Percentiles rank a stretch among this genome's conserved stretches.
These are phyloP conservation scores for Anser brachyrhynchus DNA, from an alignment of 2,113 vertebrate genomes.

Conservation along the genomic window DNA sequence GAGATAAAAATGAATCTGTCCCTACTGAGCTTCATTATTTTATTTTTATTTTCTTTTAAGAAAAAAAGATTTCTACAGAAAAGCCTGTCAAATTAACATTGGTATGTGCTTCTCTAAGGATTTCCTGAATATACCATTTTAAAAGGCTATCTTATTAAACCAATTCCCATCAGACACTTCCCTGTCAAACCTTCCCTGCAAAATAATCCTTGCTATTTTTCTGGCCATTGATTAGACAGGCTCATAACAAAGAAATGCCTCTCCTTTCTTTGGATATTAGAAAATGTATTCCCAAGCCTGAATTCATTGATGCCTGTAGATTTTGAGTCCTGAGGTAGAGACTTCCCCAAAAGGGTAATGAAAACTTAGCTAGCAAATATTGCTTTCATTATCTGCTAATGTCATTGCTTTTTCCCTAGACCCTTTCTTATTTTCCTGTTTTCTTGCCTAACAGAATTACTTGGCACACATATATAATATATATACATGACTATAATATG, in stretches of 20 bases:
- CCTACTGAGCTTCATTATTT: background rate
- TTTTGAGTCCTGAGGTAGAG: background rate
- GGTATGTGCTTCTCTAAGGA: background rate
- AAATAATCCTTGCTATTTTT: constrained; percentile 37
- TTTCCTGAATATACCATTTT: background rate
- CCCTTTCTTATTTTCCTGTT: background rate
- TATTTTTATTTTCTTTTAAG: constrained; percentile 29
- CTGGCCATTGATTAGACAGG: background rate
- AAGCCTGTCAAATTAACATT: background rate
- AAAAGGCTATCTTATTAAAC: constrained; percentile 38
- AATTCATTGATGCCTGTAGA: background rate
- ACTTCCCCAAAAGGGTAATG: background rate
- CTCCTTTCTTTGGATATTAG: background rate
- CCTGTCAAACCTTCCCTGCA: background rate
- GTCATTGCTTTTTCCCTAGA: background rate
- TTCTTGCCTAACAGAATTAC: background rate
- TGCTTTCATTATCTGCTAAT: background rate
- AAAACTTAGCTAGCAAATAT: background rate
- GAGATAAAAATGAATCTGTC: background rate
- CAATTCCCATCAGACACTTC: background rate
- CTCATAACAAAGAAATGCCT: background rate
- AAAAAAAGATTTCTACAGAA: background rate
- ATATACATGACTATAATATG: background rate
- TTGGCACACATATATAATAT: background rate
- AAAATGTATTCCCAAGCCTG: background rate